These are phyloP conservation scores for Drosophila serrata DNA, from an alignment of 1,140 invertebrate species.

Conservation along the genomic window DNA sequence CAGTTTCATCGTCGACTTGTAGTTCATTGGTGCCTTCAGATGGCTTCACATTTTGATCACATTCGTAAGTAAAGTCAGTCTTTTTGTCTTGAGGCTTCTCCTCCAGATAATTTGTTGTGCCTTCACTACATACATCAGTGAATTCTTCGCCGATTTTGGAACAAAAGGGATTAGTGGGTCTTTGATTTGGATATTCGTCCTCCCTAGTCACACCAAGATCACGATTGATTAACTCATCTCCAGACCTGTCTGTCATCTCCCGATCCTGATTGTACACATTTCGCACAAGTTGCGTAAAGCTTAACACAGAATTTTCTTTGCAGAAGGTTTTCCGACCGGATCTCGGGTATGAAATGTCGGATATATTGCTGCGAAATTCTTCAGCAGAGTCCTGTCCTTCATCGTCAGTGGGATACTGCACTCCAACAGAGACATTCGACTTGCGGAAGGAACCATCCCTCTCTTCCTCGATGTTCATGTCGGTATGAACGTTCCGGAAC, in stretches of 20 bases:
- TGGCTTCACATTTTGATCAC: neutral
- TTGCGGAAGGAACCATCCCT: neutral
- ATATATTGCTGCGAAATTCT: neutral
- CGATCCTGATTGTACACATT: neutral
- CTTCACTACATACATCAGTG: neutral
- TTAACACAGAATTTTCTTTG: neutral
- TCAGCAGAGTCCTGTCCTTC: conserved; percentile 14
- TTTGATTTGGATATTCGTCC: neutral
- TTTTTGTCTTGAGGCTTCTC: neutral
- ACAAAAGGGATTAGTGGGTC: neutral
- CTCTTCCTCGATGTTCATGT: neutral
- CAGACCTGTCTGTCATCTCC: neutral
- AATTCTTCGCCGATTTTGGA: neutral
- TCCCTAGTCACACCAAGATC: neutral
- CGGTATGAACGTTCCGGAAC: neutral
- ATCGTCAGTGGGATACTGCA: conserved; percentile 61
- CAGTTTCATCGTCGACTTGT: neutral
- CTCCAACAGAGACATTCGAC: conserved; percentile 26
- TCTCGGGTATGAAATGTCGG: neutral
- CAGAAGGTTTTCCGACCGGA: neutral
- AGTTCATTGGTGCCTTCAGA: neutral
- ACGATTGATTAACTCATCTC: no score
- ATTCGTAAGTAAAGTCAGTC: neutral
- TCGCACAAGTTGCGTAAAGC: neutral
- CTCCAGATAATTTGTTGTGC: neutral